Evolutionary conservation across 23 tunicate genomes (phyloP).

Genomic region (Trididemnum miniatum): DNA sequence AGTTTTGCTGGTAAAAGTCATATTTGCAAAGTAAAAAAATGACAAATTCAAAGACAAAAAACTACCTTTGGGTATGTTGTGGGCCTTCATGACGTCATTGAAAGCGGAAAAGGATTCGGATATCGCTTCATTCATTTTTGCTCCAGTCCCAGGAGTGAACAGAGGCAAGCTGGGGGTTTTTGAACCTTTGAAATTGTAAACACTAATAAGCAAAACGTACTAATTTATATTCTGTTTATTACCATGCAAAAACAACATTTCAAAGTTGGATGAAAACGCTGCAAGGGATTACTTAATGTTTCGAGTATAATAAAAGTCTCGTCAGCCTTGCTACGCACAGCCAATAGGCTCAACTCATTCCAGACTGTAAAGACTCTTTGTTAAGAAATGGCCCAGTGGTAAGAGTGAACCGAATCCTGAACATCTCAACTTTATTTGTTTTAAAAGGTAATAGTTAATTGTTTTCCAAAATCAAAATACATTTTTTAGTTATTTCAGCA

Average conservation of each 20-base stretch:
- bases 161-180: slow-evolving; percentile 82
- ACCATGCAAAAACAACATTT: neutral
- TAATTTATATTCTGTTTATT: neutral
- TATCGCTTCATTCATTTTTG: slow-evolving; percentile 90
- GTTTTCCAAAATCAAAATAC: no score
- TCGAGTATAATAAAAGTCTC: no score
- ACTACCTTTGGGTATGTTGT: slow-evolving; percentile 76
- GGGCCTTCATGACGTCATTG: slow-evolving; percentile 51
- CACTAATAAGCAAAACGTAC: no score
- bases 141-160: slow-evolving; percentile 92
- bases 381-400: neutral
- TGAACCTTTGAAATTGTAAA: slow-evolving; percentile 23
- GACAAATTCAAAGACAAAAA: neutral
- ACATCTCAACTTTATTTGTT: no score
- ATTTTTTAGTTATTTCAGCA: no score
- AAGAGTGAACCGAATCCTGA: no score
- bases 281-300: no score
- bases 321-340: no score
- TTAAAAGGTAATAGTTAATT: no score
- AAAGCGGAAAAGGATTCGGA: slow-evolving; percentile 61
- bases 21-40: neutral
- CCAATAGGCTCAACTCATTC: no score
- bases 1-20: neutral
- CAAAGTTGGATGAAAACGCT: no score
- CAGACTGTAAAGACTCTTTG: no score